Evolutionary conservation across 2,888 invertebrate species (phyloP).

Genomic region (Drosophila pseudotalamancana): DNA sequence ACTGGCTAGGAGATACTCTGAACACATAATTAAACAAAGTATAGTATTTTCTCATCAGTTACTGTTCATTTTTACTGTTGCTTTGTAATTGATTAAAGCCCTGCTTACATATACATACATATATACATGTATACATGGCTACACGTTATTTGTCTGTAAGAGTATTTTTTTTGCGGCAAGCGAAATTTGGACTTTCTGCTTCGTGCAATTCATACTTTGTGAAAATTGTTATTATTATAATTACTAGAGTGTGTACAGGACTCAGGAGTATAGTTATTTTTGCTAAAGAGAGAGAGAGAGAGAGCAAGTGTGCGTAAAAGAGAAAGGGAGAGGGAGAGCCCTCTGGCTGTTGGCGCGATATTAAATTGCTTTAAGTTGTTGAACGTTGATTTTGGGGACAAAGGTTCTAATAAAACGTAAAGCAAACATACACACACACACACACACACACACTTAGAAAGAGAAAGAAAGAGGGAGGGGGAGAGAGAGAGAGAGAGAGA

Average conservation of each 20-base stretch:
- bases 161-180: too few relatives aligned
- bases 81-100: too few relatives aligned
- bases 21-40: too few relatives aligned
- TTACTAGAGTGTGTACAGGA: background rate
- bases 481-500: background rate
- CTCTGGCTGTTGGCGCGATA: conserved; percentile 11
- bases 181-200: too few relatives aligned
- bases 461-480: conserved; percentile 8
- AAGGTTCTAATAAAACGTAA: conserved; percentile 60
- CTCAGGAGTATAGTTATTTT: background rate
- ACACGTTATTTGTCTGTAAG: too few relatives aligned
- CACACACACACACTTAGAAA: background rate
- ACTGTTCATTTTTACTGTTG: too few relatives aligned
- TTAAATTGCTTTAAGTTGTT: conserved; percentile 54
- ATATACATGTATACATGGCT: too few relatives aligned
- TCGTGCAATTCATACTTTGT: too few relatives aligned
- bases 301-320: background rate
- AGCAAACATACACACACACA: background rate
- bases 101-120: too few relatives aligned
- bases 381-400: conserved; percentile 56
- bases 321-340: background rate
- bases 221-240: background rate
- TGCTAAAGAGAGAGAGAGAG: background rate
- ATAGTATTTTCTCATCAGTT: too few relatives aligned
- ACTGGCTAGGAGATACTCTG: too few relatives aligned